These are phyloP conservation scores for Enteromius unitaeniatus DNA, from an alignment of 2,797 vertebrate genomes.

Conservation along the genomic window DNA sequence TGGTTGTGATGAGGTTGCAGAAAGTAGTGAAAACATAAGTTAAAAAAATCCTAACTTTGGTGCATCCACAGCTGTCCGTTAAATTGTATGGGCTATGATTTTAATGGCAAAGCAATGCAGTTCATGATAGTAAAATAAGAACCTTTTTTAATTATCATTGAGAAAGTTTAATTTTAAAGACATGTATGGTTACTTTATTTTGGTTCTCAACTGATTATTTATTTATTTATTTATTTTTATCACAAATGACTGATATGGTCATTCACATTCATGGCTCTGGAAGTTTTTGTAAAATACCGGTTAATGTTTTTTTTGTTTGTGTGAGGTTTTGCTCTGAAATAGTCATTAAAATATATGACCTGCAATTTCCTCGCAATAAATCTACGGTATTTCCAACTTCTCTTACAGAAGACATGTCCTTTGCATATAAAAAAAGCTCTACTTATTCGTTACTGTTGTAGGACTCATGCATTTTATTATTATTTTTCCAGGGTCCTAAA, in stretches of 20 bases:
- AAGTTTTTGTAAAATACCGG: neutral
- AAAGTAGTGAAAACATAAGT: neutral
- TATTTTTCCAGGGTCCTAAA: constrained; percentile 78
- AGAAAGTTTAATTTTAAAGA: neutral
- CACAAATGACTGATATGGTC: neutral
- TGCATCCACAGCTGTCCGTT: neutral
- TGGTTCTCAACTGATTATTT: no score
- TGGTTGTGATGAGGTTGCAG: neutral
- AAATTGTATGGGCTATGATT: neutral
- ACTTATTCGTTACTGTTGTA: neutral
- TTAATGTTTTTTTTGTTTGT: neutral
- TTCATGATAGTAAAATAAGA: neutral
- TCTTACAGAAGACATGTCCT: neutral
- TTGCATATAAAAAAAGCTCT: neutral
- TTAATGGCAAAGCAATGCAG: neutral
- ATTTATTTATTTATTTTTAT: neutral
- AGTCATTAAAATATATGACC: constrained; percentile 10
- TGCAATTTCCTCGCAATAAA: neutral
- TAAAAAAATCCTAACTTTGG: neutral
- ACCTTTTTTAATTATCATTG: no score
- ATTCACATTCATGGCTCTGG: neutral
- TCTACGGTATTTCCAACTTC: neutral
- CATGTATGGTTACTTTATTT: neutral
- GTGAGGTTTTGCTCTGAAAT: neutral
- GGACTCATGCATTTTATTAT: constrained; percentile 2